A percentile compares a stretch with the other conserved stretches of the same genome.
These are phyloP conservation scores for Pararge aegeria DNA, from an alignment of 1,140 invertebrate genomes.

Conservation along the genomic window DNA sequence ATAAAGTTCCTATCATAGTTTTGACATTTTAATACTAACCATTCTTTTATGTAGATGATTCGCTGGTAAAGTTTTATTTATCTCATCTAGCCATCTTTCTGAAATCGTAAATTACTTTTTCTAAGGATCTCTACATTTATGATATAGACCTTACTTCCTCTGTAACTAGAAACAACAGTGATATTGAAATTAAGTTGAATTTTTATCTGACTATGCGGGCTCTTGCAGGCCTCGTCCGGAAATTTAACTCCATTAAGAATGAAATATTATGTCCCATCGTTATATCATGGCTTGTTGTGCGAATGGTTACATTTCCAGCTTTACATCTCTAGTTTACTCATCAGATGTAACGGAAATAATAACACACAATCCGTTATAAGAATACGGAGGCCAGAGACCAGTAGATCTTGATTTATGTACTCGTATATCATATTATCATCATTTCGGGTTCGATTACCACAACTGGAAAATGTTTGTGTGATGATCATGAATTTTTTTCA, in stretches of 20 bases:
- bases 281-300: conserved; percentile 75
- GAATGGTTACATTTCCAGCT: conserved; percentile 74
- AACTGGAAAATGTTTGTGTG: too few relatives aligned
- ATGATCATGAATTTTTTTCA: too few relatives aligned
- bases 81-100: not conserved
- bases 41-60: not conserved
- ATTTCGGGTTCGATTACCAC: too few relatives aligned
- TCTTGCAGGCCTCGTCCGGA: conserved; percentile 65
- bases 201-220: conserved; percentile 74
- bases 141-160: too few relatives aligned
- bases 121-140: not conserved
- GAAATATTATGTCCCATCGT: conserved; percentile 74
- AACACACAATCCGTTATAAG: conserved; percentile 75
- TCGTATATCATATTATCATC: too few relatives aligned
- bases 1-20: conserved; percentile 32
- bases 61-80: not conserved
- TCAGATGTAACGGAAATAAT: conserved; percentile 76
- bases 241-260: conserved; percentile 78
- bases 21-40: conserved; percentile 36
- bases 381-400: conserved; percentile 42
- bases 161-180: not conserved
- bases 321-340: conserved; percentile 77
- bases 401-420: too few relatives aligned
- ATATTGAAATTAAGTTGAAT: not conserved
- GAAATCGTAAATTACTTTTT: not conserved